Evolutionary conservation across 2,113 vertebrate genomes (phyloP), one percentile per base, ranked within the genome.

Genomic region (Ancistrus triradiatus): DNA sequence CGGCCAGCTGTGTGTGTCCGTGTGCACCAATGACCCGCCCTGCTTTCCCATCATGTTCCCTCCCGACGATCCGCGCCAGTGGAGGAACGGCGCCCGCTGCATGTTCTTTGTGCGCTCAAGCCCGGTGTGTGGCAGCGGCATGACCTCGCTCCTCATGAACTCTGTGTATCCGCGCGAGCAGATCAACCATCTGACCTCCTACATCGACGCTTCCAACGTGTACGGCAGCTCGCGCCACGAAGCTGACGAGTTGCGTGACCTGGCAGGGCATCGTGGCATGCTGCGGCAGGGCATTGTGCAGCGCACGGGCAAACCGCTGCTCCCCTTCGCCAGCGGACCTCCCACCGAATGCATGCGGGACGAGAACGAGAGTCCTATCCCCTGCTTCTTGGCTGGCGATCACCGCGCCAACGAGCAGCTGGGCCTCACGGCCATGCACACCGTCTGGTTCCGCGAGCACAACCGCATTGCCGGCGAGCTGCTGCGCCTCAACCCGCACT

Each of bases 21-120:
- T 84, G 43, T 99, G 96, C 78, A 93, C 92, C 58, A 94, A 90
- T 0, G 95, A 99, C 80, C 92, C 96, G 0, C 96, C 96, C 0
- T 99, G 96, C 74, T 98, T 97, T 81, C 94, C 96, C 0, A 90
- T 99, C 62, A 89, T 92, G 82, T 90, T 99, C 68, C 96, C 96
- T 0, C 87, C 92, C 40, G 89, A 93, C 0, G 96, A 99, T 78
- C 83, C 88, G 44, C 64, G 91, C 77, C 66, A 85, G 74, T 89
- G 89, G 10, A 77, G 91, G 2, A 90, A 86, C 0, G 91, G 91
- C 0, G 93, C 95, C 0, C 92, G 91, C 27, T 99, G 96, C 82
- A 97, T 99, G 96, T 99, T 97, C 84, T 98, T 99, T 0, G 95
- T 96, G n/a, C 91, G 96, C 2, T 98, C 95, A 21, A 99, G 93